Percentiles rank a stretch among this genome's conserved stretches.
phyloP scores from a whole-genome alignment of 2,888 invertebrate species.

The Argynnis bischoffii region DNA sequence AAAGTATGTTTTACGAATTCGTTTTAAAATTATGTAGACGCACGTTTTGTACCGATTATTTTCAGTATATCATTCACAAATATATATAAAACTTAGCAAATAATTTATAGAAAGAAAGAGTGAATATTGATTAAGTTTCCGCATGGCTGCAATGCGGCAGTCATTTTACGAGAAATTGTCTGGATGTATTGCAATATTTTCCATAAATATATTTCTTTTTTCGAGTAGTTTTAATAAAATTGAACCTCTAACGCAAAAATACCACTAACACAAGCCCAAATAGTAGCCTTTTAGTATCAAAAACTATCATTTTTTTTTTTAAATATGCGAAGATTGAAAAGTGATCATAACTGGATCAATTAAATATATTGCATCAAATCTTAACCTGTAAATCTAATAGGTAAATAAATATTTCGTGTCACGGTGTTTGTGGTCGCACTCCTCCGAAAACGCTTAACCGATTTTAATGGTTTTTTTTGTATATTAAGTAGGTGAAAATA shows the following conservation, averaged over 20 bases:
- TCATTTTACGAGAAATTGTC: conserved; percentile 32
- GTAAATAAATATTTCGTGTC: too few species aligned
- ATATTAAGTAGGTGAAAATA: too few species aligned
- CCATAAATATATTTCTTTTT: conserved; percentile 16
- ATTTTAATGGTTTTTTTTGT: too few species aligned
- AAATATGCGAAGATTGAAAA: too few species aligned
- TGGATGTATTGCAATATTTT: conserved; percentile 27
- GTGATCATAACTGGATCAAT: too few species aligned
- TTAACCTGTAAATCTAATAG: too few species aligned
- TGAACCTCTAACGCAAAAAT: background rate
- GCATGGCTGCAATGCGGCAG: conserved; percentile 39
- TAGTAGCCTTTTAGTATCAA: too few species aligned
- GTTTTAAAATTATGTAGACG: conserved; percentile 9
- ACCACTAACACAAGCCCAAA: too few species aligned
- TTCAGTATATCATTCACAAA: background rate
- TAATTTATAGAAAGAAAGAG: conserved; percentile 23
- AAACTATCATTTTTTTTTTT: too few species aligned
- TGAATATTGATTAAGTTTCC: conserved; percentile 35
- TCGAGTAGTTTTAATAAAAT: background rate
- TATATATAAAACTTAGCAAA: background rate
- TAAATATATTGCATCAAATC: too few species aligned
- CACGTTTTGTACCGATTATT: conserved; percentile 1
- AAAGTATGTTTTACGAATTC: conserved; percentile 16
- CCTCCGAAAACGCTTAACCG: too few species aligned
- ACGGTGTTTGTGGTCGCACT: too few species aligned